A percentile compares a stretch with the other conserved stretches of the same genome.
Evolutionary conservation across 1,140 invertebrate species (phyloP).

Genomic region (Heliothis subflexa): DNA sequence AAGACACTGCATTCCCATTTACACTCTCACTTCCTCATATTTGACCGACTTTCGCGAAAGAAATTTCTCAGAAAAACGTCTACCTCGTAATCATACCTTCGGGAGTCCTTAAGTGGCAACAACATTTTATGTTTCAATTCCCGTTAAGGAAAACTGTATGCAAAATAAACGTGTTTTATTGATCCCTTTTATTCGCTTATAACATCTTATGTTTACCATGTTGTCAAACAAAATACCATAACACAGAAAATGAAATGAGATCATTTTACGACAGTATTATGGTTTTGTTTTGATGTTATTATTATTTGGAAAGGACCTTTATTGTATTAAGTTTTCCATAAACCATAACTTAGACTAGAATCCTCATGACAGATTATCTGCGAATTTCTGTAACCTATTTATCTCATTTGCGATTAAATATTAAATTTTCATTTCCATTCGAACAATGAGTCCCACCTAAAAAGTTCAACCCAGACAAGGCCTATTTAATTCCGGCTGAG

Average conservation of each 20-base stretch:
- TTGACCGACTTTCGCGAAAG: not conserved
- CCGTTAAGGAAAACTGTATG: slow-evolving; percentile 19
- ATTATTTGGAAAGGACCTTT: no score
- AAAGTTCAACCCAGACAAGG: slow-evolving; percentile 42
- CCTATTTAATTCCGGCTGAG: slow-evolving; percentile 51
- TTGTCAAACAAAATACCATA: not conserved
- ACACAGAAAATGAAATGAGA: no score
- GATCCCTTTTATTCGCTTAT: not conserved
- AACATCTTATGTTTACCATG: not conserved
- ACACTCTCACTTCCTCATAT: not conserved
- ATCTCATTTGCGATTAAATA: no score
- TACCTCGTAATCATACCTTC: not conserved
- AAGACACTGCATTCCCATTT: no score
- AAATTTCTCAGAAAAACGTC: not conserved
- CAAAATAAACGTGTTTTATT: slow-evolving; percentile 9
- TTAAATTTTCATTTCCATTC: no score
- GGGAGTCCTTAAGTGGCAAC: not conserved
- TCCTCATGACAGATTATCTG: no score
- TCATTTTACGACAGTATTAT: no score
- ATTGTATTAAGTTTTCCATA: no score
- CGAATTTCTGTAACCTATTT: no score
- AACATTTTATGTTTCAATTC: slow-evolving; percentile 32
- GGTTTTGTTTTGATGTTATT: no score
- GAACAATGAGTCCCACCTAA: no score
- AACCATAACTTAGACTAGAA: no score